Conservation (phyloP, 1,140 invertebrate genomes). For the Zaprionus taronus region DNA sequence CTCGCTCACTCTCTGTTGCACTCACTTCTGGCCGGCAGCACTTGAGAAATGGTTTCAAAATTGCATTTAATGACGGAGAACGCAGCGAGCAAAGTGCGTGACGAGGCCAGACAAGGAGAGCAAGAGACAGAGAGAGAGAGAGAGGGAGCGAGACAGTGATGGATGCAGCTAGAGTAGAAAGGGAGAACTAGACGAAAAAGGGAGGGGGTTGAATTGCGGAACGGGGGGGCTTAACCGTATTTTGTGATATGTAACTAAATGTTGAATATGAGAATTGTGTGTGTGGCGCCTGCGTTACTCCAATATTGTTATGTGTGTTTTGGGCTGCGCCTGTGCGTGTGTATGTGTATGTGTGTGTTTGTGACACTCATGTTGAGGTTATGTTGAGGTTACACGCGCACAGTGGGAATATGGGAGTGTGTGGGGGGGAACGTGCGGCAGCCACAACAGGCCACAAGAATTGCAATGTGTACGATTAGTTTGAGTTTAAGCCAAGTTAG, state of each 20-base stretch:
- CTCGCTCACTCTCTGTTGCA: neutral
- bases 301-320: slow-evolving; percentile 36
- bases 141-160: slow-evolving; percentile 13
- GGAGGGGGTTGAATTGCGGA: neutral
- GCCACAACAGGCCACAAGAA: slow-evolving; percentile 11
- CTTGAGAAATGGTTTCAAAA: slow-evolving; percentile 68
- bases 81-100: neutral
- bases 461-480: slow-evolving; percentile 28
- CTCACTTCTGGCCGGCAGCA: slow-evolving; percentile 4
- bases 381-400: slow-evolving; percentile 20
- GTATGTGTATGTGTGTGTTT: neutral
- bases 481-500: slow-evolving; percentile 47
- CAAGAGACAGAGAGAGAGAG: neutral
- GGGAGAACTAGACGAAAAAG: slow-evolving; percentile 1
- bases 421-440: neutral
- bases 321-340: neutral
- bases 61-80: slow-evolving; percentile 62
- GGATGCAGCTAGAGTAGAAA: neutral
- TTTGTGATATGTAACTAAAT: slow-evolving; percentile 75
- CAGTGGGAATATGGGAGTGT: neutral
- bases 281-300: slow-evolving; percentile 18
- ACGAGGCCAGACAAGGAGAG: neutral
- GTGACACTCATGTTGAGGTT: slow-evolving; percentile 9
- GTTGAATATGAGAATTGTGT: slow-evolving; percentile 55
- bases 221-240: slow-evolving; percentile 38